Conservation (phyloP, 2,888 invertebrate genomes). For the Leptinotarsa juncta region DNA sequence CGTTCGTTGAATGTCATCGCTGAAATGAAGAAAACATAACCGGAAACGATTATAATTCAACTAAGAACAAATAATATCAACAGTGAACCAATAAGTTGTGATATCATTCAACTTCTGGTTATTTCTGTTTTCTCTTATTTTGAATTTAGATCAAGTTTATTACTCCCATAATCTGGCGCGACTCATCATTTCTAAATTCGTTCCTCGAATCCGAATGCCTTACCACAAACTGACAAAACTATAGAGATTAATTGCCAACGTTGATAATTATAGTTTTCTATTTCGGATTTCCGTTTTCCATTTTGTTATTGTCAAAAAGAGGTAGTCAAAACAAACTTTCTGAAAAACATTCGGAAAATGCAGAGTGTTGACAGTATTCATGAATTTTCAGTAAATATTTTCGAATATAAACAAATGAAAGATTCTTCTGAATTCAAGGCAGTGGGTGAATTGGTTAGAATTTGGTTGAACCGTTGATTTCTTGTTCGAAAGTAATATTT, state of each 20-base stretch:
- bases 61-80: no score
- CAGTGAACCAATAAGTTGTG: no score
- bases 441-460: not conserved
- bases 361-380: not conserved
- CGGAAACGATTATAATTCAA: no score
- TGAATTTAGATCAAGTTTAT: conserved; percentile 21
- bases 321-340: conserved; percentile 22
- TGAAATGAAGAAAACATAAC: no score
- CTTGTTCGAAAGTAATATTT: no score
- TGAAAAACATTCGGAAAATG: not conserved
- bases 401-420: not conserved
- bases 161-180: conserved; percentile 20
- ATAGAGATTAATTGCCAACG: conserved; percentile 25
- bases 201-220: conserved; percentile 20
- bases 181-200: conserved; percentile 25
- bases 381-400: not conserved
- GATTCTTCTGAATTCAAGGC: not conserved
- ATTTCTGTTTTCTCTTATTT: conserved; percentile 20
- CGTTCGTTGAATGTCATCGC: no score
- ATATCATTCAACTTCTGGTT: not conserved
- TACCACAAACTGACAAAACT: conserved; percentile 36
- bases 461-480: no score
- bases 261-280: conserved; percentile 37
- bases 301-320: conserved; percentile 30
- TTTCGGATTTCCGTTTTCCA: conserved; percentile 29